These are phyloP conservation scores for Spinibarbus caldwelli DNA, from an alignment of 2,797 vertebrate genomes.

Conservation along the genomic window DNA sequence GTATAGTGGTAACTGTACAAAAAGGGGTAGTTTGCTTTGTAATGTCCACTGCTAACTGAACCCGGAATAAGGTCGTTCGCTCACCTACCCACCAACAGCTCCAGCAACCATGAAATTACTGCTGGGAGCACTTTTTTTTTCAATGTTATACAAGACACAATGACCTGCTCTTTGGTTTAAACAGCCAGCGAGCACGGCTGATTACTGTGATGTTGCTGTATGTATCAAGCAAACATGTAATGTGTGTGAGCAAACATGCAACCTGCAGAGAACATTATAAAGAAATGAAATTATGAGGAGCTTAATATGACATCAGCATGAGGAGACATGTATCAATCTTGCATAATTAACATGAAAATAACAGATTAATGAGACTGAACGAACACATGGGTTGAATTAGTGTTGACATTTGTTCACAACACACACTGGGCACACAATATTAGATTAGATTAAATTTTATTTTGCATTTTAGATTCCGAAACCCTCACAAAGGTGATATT, in stretches of 20 bases:
- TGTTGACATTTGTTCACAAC: slow-evolving; percentile 27
- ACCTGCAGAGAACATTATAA: background rate
- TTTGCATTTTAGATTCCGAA: background rate
- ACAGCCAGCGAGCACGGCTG: too few relatives aligned
- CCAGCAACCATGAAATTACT: slow-evolving; percentile 80
- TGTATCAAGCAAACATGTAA: slow-evolving; percentile 20
- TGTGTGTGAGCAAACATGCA: background rate
- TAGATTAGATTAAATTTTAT: background rate
- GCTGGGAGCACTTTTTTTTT: slow-evolving; percentile 64
- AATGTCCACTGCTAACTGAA: slow-evolving; percentile 72
- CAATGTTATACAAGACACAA: slow-evolving; percentile 64
- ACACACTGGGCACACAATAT: background rate
- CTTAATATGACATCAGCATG: background rate
- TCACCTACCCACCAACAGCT: slow-evolving; percentile 71
- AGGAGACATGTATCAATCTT: slow-evolving; percentile 5
- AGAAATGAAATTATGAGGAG: background rate
- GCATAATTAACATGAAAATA: background rate
- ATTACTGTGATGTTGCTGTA: slow-evolving; percentile 69
- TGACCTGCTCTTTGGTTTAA: slow-evolving; percentile 69
- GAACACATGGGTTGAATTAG: slow-evolving; percentile 13
- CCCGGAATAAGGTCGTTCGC: slow-evolving; percentile 77
- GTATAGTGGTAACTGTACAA: slow-evolving; percentile 71
- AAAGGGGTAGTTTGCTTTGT: slow-evolving; percentile 69
- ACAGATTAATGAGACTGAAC: background rate
- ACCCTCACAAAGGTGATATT: background rate